phyloP scores from a whole-genome alignment of 1,140 invertebrate genomes.

The Drosophila miranda region DNA sequence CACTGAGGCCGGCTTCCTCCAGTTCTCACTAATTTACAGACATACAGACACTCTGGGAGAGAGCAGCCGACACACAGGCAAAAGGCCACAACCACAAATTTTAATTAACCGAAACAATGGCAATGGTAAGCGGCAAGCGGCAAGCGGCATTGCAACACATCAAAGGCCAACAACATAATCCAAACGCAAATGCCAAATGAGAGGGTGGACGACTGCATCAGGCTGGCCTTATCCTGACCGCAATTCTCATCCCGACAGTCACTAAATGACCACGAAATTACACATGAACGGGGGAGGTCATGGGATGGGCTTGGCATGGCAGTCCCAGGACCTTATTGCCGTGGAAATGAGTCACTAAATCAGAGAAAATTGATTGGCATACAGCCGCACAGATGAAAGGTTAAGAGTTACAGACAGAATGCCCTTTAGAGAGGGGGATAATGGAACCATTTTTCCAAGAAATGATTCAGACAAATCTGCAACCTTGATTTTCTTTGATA shows the following conservation, averaged over 20 bases:
- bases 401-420: too few species aligned
- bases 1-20: constrained; percentile 6
- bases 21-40: constrained; percentile 63
- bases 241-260: constrained; percentile 40
- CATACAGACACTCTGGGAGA: constrained; percentile 26
- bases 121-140: constrained; percentile 19
- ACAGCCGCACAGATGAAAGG: too few species aligned
- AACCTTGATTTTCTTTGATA: constrained; percentile 41
- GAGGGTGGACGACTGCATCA: constrained; percentile 16
- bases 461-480: not conserved
- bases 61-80: constrained; percentile 16
- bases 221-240: constrained; percentile 20
- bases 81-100: constrained; percentile 67
- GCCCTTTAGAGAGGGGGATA: too few species aligned
- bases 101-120: constrained; percentile 80
- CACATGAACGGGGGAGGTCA: constrained; percentile 16
- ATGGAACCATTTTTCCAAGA: too few species aligned
- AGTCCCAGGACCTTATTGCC: not conserved
- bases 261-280: constrained; percentile 71
- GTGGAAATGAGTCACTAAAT: constrained; percentile 14
- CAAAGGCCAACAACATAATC: constrained; percentile 65
- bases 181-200: constrained; percentile 33
- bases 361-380: too few species aligned
- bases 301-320: not conserved
- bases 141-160: constrained; percentile 55